Evolutionary conservation across 2,888 invertebrate genomes (phyloP).

Genomic region (Xestoiulus laeticollis): DNA sequence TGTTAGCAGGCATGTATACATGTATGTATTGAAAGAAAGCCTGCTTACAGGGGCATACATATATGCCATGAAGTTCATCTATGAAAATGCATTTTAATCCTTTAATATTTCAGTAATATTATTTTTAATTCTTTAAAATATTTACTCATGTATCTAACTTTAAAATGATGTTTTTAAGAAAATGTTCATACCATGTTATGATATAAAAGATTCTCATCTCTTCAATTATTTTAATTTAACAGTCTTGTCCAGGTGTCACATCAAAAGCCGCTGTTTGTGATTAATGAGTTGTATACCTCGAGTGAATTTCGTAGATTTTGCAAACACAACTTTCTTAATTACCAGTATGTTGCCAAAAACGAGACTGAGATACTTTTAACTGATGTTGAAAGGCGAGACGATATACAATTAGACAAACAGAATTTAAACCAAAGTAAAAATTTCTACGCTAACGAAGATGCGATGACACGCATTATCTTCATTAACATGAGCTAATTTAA

Average conservation of each 20-base stretch:
- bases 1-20: no score
- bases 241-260: background rate
- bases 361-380: background rate
- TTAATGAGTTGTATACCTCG: background rate
- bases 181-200: no score
- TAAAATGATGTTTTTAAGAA: no score
- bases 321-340: background rate
- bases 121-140: background rate
- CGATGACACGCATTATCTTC: background rate
- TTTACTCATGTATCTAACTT: no score
- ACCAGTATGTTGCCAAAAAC: background rate
- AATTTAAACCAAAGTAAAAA: background rate
- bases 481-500: background rate
- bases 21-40: no score
- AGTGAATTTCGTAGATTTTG: background rate
- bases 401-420: background rate
- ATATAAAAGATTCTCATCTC: background rate
- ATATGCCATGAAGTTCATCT: no score
- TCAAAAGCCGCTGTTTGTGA: background rate
- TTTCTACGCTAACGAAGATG: background rate
- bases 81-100: no score
- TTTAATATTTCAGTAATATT: background rate
- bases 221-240: conserved; percentile 18
- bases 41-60: no score
- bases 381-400: background rate